Evolutionary conservation across 2,797 vertebrate genomes (phyloP), one percentile per base, ranked within the genome.

Genomic region (Malacoctenus gilli): DNA sequence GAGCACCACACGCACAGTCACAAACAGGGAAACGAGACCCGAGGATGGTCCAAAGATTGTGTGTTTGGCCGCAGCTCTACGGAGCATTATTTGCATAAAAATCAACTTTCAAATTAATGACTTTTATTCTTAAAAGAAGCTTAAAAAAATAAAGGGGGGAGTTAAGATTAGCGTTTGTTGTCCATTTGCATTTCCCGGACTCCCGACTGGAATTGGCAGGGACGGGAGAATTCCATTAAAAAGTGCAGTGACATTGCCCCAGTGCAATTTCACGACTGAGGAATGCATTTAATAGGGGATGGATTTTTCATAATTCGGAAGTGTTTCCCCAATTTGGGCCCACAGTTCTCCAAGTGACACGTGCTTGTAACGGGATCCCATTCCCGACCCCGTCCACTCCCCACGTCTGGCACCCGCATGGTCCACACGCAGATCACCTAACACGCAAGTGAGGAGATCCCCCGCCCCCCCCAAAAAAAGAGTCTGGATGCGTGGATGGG

Each of bases 191-290:
- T 60, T 69, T 46, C 38, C 37, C 35, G 42, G 46, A 69, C 44
- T 71, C 46, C 22, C n/a, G 15, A 14, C 25, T 60, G 39, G 58
- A 61, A 58, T 44, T 59, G 50, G 54, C 60, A 55, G 58, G 59
- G 38, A 63, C 32, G 36, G 43, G 41, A 74, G 59, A 66, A 73
- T 68, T 74, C 75, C 77, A 85, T 87, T 87, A 78, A 57, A 72
- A 82, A 77, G 76, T 72, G 67, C 76, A 72, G 60, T 74, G 77
- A 82, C 77, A 79, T 79, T 54, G 75, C 52, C 75, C 71, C 62
- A 72, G 44, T 72, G 79, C 82, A 87, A 87, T 86, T 87, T 87
- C 88, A 86, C 83, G 78, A 86, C 62, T 86, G 83, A 86, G 72
- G 72, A 84, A 82, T 82, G 75, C 78, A 80, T 87, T 88, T 85